phyloP scores from a whole-genome alignment of 1,140 invertebrate genomes.

The Drosophila truncata region DNA sequence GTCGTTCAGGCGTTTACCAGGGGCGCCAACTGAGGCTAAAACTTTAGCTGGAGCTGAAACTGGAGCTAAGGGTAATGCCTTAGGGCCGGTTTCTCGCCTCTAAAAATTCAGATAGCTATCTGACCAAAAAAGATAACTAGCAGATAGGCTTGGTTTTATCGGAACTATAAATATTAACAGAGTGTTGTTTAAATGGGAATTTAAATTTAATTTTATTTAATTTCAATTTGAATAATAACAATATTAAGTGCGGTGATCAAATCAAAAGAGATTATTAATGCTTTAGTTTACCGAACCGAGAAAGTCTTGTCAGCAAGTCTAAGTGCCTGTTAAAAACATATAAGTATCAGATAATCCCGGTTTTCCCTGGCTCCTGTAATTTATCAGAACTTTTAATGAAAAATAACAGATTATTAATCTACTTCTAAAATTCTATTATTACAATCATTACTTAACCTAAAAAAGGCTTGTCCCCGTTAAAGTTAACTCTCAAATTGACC shows the following conservation, averaged over 20 bases:
- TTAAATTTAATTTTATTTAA: no score
- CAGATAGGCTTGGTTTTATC: background rate
- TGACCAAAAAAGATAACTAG: background rate
- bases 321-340: background rate
- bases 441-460: no score
- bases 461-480: background rate
- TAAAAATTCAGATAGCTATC: background rate
- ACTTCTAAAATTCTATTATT: background rate
- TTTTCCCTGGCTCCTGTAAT: background rate
- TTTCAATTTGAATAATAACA: no score
- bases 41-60: background rate
- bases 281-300: background rate
- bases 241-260: no score
- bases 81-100: background rate
- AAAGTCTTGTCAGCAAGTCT: background rate
- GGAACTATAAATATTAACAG: background rate
- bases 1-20: conserved; percentile 73
- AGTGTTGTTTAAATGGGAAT: no score
- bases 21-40: conserved; percentile 52
- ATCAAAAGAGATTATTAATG: no score
- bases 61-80: conserved; percentile 37
- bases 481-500: background rate
- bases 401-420: no score
- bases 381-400: no score
- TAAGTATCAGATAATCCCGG: background rate